phyloP scores from a whole-genome alignment of 64 coral and sea anemone species.

The Porites lutea region DNA sequence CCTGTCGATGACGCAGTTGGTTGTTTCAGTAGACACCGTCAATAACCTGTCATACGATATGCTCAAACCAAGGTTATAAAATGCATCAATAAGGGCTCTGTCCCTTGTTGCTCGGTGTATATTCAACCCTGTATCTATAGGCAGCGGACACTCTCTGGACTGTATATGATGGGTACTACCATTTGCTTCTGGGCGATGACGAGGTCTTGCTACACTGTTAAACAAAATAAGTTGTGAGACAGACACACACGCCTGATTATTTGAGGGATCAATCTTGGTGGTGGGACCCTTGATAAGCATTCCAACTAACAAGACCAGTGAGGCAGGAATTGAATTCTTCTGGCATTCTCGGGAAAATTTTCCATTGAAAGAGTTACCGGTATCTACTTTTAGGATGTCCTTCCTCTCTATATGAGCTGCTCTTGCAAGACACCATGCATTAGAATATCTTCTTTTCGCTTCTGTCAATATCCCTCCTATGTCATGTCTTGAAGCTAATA shows the following conservation, averaged over 20 bases:
- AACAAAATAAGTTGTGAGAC: constrained; percentile 57
- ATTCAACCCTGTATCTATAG: constrained; percentile 53
- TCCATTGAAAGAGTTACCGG: constrained; percentile 70
- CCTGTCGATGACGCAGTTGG: constrained; percentile 22
- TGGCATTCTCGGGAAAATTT: constrained; percentile 62
- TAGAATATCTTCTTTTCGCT: constrained; percentile 42
- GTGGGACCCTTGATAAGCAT: constrained; percentile 63
- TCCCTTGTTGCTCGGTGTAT: constrained; percentile 68
- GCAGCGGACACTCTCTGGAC: constrained; percentile 58
- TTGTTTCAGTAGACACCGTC: constrained; percentile 36
- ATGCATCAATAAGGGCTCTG: constrained; percentile 31
- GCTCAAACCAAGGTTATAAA: constrained; percentile 60
- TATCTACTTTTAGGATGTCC: constrained; percentile 58
- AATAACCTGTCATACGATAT: constrained; percentile 60
- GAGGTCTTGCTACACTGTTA: constrained; percentile 42
- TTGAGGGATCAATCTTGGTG: constrained; percentile 32
- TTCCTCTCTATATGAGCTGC: constrained; percentile 63
- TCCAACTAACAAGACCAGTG: constrained; percentile 47
- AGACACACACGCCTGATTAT: constrained; percentile 55
- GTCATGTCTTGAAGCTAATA: constrained; percentile 23
- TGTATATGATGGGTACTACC: constrained; percentile 49
- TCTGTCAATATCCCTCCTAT: constrained; percentile 50
- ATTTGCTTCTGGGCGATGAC: constrained; percentile 29
- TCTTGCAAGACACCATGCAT: constrained; percentile 51
- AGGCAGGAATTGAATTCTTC: constrained; percentile 59